Percentiles rank a stretch among this genome's conserved stretches.
Evolutionary conservation across 2,888 invertebrate species (phyloP).

Genomic region (Carcina quercana): DNA sequence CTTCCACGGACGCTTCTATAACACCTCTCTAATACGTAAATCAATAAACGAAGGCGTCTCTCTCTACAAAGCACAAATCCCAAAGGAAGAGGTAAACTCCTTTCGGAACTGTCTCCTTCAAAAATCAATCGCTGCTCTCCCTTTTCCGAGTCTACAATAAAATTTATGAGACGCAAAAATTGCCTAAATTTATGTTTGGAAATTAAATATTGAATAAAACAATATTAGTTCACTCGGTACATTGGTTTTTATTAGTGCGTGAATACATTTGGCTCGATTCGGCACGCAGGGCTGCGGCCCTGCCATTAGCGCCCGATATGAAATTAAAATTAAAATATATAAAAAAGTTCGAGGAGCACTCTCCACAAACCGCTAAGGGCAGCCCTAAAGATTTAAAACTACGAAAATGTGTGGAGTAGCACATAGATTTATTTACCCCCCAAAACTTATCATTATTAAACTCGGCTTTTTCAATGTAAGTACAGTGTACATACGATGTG

Average conservation of each 20-base stretch:
- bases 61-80: no score
- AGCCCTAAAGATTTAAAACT: conserved; percentile 61
- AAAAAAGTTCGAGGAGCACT: conserved; percentile 64
- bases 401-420: conserved; percentile 38
- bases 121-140: conserved; percentile 21
- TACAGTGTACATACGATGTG: no score
- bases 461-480: no score
- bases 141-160: conserved; percentile 33
- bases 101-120: conserved; percentile 10
- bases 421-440: no score
- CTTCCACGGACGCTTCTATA: no score
- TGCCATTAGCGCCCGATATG: conserved; percentile 71
- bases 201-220: conserved; percentile 72
- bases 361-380: conserved; percentile 70
- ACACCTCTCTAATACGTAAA: no score
- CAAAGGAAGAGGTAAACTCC: neutral
- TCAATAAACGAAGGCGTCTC: no score
- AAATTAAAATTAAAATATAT: conserved; percentile 75
- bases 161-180: conserved; percentile 65
- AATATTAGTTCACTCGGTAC: conserved; percentile 74
- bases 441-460: no score
- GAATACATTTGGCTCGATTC: conserved; percentile 68
- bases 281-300: conserved; percentile 68
- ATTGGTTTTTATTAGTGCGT: conserved; percentile 69
- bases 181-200: conserved; percentile 53